These are phyloP conservation scores for Stratiolaelaps scimitus DNA, from an alignment of 1,140 invertebrate species.

Conservation along the genomic window DNA sequence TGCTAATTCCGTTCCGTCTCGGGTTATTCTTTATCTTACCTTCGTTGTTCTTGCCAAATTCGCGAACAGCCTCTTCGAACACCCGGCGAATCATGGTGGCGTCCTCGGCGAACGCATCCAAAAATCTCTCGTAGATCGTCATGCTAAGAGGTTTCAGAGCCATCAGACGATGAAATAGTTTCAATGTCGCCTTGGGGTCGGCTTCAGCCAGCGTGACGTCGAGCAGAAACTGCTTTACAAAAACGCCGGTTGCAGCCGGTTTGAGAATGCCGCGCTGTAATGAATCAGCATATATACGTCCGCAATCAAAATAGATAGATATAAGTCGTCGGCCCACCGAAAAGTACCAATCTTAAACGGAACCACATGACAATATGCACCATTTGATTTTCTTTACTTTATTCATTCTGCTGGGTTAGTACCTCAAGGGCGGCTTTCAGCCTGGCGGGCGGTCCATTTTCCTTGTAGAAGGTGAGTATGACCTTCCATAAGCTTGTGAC, in stretches of 20 bases:
- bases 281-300: not conserved
- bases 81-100: not conserved
- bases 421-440: too few relatives aligned
- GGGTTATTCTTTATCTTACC: not conserved
- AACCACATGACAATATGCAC: too few relatives aligned
- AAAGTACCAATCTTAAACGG: too few relatives aligned
- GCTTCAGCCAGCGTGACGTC: not conserved
- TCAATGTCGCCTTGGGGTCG: not conserved
- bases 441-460: too few relatives aligned
- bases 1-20: not conserved
- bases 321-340: too few relatives aligned
- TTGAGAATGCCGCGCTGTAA: conserved; percentile 23
- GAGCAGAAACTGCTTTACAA: not conserved
- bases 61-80: not conserved
- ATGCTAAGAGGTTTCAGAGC: not conserved
- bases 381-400: too few relatives aligned
- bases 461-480: too few relatives aligned
- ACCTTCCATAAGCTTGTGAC: too few relatives aligned
- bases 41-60: conserved; percentile 15
- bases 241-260: not conserved
- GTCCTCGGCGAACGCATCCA: not conserved
- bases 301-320: too few relatives aligned
- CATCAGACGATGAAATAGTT: not conserved
- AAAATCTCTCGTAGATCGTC: conserved; percentile 7
- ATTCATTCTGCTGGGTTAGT: too few relatives aligned